phyloP scores from a whole-genome alignment of 2,888 invertebrate species.

The Cantharis flavilabris region DNA sequence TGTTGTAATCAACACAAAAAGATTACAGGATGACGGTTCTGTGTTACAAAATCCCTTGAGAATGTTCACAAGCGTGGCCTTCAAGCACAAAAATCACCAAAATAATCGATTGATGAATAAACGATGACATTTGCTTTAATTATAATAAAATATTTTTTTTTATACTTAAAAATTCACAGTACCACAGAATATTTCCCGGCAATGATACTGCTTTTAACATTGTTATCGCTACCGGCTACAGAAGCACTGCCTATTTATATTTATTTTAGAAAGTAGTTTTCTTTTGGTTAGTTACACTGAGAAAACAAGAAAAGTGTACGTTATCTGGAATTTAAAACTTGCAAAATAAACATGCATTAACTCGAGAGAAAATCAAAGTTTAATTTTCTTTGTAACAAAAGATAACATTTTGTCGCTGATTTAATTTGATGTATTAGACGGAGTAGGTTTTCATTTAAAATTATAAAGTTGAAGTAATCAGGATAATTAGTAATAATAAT shows the following conservation, averaged over 20 bases:
- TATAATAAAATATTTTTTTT: too few species aligned
- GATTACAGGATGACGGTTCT: background rate
- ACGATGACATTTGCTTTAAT: background rate
- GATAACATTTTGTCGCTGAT: background rate
- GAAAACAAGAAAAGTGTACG: too few species aligned
- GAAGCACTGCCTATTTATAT: too few species aligned
- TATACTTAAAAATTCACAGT: too few species aligned
- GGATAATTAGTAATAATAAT: background rate
- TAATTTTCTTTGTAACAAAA: background rate
- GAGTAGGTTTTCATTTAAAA: background rate
- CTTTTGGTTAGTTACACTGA: too few species aligned
- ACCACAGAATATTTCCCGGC: too few species aligned
- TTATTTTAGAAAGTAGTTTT: too few species aligned
- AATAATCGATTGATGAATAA: background rate
- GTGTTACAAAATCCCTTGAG: background rate
- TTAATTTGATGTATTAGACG: background rate
- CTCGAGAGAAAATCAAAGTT: too few species aligned
- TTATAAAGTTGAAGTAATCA: background rate
- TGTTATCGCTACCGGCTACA: too few species aligned
- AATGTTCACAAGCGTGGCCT: background rate
- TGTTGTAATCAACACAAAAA: background rate
- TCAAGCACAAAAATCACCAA: background rate
- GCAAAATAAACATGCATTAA: too few species aligned
- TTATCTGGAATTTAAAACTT: too few species aligned
- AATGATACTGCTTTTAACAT: too few species aligned